Evolutionary conservation across 2,113 vertebrate species (phyloP).

Genomic region (Sclerurus mexicanus): DNA sequence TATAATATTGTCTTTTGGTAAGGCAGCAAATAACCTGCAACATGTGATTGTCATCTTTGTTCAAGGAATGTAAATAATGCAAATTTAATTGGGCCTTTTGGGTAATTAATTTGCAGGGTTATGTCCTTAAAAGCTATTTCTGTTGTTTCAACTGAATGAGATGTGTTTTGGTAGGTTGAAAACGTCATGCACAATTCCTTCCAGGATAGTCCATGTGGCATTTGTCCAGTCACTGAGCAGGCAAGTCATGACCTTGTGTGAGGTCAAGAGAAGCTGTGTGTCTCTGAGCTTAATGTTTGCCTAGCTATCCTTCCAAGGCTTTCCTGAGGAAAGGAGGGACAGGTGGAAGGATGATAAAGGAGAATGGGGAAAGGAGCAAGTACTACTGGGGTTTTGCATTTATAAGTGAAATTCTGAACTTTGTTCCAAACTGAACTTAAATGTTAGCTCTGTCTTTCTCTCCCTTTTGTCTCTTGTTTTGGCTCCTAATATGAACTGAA

Average conservation of each 20-base stretch:
- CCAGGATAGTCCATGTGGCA: neutral
- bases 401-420: neutral
- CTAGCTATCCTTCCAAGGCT: neutral
- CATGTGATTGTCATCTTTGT: neutral
- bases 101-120: neutral
- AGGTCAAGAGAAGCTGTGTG: neutral
- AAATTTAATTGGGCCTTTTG: neutral
- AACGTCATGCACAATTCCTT: neutral
- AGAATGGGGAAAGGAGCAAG: neutral
- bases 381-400: neutral
- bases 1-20: neutral
- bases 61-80: neutral
- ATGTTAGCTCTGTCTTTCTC: neutral
- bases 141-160: neutral
- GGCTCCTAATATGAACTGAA: accelerated
- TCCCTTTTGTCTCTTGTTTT: neutral
- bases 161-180: neutral
- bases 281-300: neutral
- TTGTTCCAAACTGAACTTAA: neutral
- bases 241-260: too few species aligned
- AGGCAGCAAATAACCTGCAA: neutral
- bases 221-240: neutral
- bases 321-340: neutral
- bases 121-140: neutral
- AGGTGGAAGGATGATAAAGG: neutral